Evolutionary conservation across 37 sponge, comb jelly and placozoan genomes (phyloP), one percentile per base, ranked within the genome.

Genomic region (Haliclona indistincta): DNA sequence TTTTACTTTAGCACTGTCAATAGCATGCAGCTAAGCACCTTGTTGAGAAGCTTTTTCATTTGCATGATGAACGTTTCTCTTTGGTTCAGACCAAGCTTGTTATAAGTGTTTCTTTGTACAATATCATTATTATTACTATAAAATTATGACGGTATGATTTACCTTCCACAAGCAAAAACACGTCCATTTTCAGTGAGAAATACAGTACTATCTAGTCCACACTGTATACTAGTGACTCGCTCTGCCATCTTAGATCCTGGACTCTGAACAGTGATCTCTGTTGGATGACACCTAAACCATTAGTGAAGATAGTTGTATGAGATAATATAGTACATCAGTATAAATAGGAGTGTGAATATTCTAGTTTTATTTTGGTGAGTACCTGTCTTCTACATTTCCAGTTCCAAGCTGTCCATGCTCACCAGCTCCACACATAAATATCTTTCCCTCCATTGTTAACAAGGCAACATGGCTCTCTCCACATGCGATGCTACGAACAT

Each of bases 61-160:
- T 92, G 81, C 74, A 91, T 84, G 30, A 92, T 77, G 78, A 97
- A 91, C 35, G 96, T 91, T 49, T 82, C 81, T 37, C 95, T 75
- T 53, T 87, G 81, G 74, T 97, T 97, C 53, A 97, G 73, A n/a
- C 98, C 95, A 25, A 97, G 82, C 38, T 97, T 97, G 71, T 97
- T 97, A 64, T 83, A 73, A 40, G 78, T 74, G 64, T 97, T 97
- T 51, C 98, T 97, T 66, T 33, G 29, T 55, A 62, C 2, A 61
- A 33, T 4, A 69, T 23, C 13, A 68, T 34, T 43, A n/a, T n/a
- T n/a, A n/a, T n/a, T n/a, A n/a, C n/a, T n/a, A n/a, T n/a, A n/a
- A n/a, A n/a, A n/a, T n/a, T n/a, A n/a, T n/a, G n/a, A n/a, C 19
- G 11, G 10, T 23, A 3, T 42, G 8, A 67, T 78, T 76, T 66